Conservation (phyloP, 2,113 vertebrate genomes). For the Notarius quadriscutis region DNA sequence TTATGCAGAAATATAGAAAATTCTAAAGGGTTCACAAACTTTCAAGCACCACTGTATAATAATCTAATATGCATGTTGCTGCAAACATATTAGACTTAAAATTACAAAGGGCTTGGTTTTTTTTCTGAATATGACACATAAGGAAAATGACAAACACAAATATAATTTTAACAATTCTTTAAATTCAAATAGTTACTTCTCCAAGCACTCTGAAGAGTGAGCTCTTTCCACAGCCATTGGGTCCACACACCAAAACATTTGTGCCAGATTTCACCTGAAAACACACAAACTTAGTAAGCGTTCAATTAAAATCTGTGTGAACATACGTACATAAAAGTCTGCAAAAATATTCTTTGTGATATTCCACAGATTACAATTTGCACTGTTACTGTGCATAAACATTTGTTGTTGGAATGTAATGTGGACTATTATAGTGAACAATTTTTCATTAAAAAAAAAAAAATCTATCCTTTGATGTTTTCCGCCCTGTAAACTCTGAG, state of each 20-base stretch:
- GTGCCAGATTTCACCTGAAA: constrained; percentile 88
- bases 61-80: no score
- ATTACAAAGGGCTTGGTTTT: not conserved
- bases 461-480: not conserved
- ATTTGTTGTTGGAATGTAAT: not conserved
- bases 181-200: constrained; percentile 77
- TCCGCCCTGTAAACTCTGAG: not conserved
- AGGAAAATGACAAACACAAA: not conserved
- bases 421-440: not conserved
- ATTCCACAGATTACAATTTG: not conserved
- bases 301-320: not conserved
- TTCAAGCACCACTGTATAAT: no score
- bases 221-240: constrained; percentile 98
- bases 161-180: constrained; percentile 1
- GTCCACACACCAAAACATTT: constrained; percentile 97
- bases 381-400: not conserved
- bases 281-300: not conserved
- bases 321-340: not conserved
- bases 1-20: no score
- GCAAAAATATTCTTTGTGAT: not conserved
- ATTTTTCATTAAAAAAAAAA: not conserved
- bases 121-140: not conserved
- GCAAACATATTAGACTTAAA: not conserved
- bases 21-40: no score
- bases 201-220: constrained; percentile 95